These are phyloP conservation scores for Drosophila saltans DNA, from an alignment of 1,140 invertebrate species.

Conservation along the genomic window DNA sequence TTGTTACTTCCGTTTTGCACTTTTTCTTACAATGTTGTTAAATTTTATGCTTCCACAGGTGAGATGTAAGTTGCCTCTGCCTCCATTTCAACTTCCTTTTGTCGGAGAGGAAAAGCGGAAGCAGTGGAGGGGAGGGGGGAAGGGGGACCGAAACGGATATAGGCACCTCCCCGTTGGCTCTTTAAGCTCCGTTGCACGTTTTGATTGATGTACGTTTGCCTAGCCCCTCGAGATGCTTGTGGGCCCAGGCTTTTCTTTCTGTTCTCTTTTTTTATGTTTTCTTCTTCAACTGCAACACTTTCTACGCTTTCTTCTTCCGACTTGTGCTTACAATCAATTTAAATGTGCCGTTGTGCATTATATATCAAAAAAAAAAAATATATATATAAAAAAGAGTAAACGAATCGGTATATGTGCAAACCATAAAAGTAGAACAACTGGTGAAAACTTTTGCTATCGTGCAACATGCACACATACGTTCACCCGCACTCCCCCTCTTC, in stretches of 20 bases:
- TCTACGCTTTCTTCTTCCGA: conserved; percentile 12
- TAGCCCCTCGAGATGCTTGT: conserved; percentile 32
- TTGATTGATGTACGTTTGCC: conserved; percentile 71
- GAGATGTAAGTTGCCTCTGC: conserved; percentile 28
- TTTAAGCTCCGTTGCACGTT: conserved; percentile 57
- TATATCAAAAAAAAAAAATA: conserved; percentile 16
- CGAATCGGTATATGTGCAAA: conserved; percentile 51
- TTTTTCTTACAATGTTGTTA: conserved; percentile 59
- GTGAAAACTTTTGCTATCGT: conserved; percentile 36
- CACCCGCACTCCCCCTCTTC: conserved; percentile 2
- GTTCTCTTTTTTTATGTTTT: conserved; percentile 22
- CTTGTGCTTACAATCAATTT: conserved; percentile 74
- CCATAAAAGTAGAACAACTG: conserved; percentile 57
- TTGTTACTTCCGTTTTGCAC: conserved; percentile 22
- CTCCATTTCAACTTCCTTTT: conserved; percentile 30
- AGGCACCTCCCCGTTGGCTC: conserved; percentile 25
- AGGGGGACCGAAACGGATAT: not conserved
- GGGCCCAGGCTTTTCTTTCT: conserved; percentile 51
- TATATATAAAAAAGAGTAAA: conserved; percentile 39
- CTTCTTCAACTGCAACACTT: conserved; percentile 26
- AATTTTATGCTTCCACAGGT: conserved; percentile 78
- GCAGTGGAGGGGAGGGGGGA: not conserved
- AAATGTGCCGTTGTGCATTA: conserved; percentile 79
- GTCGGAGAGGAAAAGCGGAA: not conserved
- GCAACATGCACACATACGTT: conserved; percentile 20